A percentile compares a stretch with the other conserved stretches of the same genome.
Conservation (phyloP, 2,113 vertebrate genomes). For the Podarcis raffonei region DNA sequence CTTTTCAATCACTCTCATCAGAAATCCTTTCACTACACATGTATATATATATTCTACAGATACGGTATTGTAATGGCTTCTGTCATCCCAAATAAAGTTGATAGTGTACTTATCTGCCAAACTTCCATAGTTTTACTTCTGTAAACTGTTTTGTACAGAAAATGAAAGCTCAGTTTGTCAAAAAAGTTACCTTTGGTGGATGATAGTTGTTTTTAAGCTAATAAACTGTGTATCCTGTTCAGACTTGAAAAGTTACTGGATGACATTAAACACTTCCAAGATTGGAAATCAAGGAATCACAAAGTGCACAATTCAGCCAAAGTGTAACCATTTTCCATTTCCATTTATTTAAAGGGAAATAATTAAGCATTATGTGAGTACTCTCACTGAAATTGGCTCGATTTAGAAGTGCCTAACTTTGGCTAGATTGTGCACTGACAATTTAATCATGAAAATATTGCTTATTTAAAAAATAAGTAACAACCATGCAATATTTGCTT, state of each 20-base stretch:
- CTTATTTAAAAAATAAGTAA: background rate
- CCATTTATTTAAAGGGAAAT: background rate
- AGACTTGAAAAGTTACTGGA: background rate
- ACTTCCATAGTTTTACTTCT: constrained; percentile 6
- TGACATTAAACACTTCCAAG: constrained; percentile 11
- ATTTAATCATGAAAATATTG: background rate
- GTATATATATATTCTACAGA: constrained; percentile 4
- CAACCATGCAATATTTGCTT: background rate
- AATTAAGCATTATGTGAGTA: background rate
- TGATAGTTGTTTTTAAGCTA: background rate
- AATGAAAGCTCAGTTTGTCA: background rate
- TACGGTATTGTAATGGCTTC: constrained; percentile 35
- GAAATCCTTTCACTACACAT: constrained; percentile 26
- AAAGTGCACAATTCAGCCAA: background rate
- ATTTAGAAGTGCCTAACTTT: background rate
- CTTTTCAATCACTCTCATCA: constrained; percentile 35
- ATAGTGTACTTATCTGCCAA: constrained; percentile 49
- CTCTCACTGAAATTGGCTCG: background rate
- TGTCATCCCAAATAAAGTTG: background rate
- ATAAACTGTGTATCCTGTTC: constrained; percentile 1
- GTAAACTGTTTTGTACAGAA: constrained; percentile 12
- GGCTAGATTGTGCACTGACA: background rate
- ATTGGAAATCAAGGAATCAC: background rate
- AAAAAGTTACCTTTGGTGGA: background rate
- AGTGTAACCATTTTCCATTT: background rate